A percentile compares a stretch with the other conserved stretches of the same genome.
Evolutionary conservation across 2,113 vertebrate species (phyloP).

Genomic region (Eptesicus fuscus): DNA sequence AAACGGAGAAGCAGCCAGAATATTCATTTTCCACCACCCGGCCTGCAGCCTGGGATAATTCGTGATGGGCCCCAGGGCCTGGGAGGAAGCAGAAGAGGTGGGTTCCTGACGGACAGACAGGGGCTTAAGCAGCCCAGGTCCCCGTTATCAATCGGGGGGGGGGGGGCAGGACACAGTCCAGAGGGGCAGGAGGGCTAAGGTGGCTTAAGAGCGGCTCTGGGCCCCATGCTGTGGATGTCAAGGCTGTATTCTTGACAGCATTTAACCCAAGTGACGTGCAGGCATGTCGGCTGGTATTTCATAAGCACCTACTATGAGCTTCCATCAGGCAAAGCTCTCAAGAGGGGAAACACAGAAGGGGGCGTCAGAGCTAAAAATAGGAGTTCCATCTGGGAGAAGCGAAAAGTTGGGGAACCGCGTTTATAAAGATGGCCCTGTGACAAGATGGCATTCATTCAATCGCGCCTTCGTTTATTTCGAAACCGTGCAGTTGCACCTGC

Average conservation of each 20-base stretch:
- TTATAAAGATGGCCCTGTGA: not conserved
- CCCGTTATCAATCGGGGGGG: not conserved
- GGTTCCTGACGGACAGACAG: not conserved
- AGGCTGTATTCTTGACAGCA: not conserved
- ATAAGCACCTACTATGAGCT: not conserved
- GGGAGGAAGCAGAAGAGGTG: not conserved
- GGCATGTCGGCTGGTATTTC: rapidly evolving
- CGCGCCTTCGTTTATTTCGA: not conserved
- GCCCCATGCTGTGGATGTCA: not conserved
- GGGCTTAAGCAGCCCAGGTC: not conserved
- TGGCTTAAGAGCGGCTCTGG: not conserved
- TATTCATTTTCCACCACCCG: constrained; percentile 41
- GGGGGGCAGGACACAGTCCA: not conserved
- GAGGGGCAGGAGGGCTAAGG: not conserved
- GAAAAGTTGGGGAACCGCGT: not conserved
- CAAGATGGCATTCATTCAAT: not conserved
- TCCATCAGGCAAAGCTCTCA: rapidly evolving
- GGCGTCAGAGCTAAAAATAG: not conserved
- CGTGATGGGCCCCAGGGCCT: not conserved
- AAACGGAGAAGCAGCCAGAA: constrained; percentile 71
- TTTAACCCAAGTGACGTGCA: not conserved
- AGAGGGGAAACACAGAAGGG: not conserved
- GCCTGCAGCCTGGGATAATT: not conserved
- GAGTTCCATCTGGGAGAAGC: not conserved
- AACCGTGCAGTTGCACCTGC: not conserved